Evolutionary conservation across 2,888 invertebrate species (phyloP), one percentile per base, ranked within the genome.

Genomic region (Bombylius discolor): DNA sequence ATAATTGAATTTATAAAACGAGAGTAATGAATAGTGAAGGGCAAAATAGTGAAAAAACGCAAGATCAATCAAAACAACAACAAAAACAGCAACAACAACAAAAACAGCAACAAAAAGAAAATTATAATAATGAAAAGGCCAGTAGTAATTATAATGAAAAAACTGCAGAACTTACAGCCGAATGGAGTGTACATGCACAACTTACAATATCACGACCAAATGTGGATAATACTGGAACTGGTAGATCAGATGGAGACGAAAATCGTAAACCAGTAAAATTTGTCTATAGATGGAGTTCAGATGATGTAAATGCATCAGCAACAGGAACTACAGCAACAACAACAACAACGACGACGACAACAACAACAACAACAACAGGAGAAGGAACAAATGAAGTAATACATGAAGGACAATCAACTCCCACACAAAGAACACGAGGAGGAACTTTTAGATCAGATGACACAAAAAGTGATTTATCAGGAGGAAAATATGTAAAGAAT

Each of bases 181-280:
- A 83, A 66, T 84, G 84, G 83, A 79, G 81, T 45, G 80, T 84
- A 64, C 83, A 78, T 68, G 89, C 82, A 55, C 84, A 84, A 65
- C 76, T 84, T 59, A 83, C 81, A 12, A 79, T 81, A 53, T 78
- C 80, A 47, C 82, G 81, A 58, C 73, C 74, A 7, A 72, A 72
- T 44, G 34, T 36, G 12, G 70, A 72, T 53, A 67, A 68, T 5
- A 70, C 23, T 23, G 23, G 71, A 52, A 66, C 67, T 52, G 67
- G 67, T 55, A 66, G 31, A 54, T 36, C 47, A 12, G 56, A 52
- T 31, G 52, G 51, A n/a, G 51, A 58, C 64, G 51, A 69, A 64
- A 62, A 49, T 33, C 36, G 39, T 49, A 74, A 76, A 62, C 73
- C 76, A 5, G 70, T 75, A 66, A 64, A 69, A 58, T 63, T 76